Base-by-base conservation (phyloP, 2,113 vertebrate species). In the Geothlypis trichas region DNA sequence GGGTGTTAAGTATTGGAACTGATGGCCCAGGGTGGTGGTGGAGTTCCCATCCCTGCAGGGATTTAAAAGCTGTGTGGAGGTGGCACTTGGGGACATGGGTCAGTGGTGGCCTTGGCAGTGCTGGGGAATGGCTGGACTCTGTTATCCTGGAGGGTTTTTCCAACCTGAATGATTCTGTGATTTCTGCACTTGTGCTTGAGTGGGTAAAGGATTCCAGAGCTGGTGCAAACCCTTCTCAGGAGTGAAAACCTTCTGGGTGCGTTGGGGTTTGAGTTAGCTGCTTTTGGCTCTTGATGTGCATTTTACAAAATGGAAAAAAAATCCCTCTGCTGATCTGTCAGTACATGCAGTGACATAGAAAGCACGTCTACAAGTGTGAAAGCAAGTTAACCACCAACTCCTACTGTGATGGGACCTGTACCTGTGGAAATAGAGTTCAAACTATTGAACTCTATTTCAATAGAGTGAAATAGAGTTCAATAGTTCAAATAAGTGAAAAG, bases 31-130 rank as follows among this genome's bases (percentile, higher is more conserved):
- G 33, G n/a, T 11, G 61, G 11, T 41, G 46, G 3, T 26, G 2
- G 11, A 54, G 6, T 31, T 10, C 16, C 20, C 39, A n/a, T 0
- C 6, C 24, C 16, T 41, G 39, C 11, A n/a, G 33, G 11, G 28
- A 7, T 18, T 4, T n/a, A n/a, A 5, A 54, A 6, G 5, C 37
- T 10, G 3, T 0, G 0, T 59, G 39, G 30, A 5, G 15, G n/a
- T 61, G 46, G 8, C 24, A 46, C 24, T 0, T 42, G 71, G 47
- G 54, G 14, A 35, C 41, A 10, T 1, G 10, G 44, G 10, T 5
- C 5, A n/a, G 16, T 54, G 69, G 30, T 61, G 63, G 61, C 6
- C 59, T 58, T 2, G 44, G 52, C 44, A 46, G 33, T 7, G 44
- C 44, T 59, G 59, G 20, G 7, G 9, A 52, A 22, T 15, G 13